phyloP scores from a whole-genome alignment of 2,888 invertebrate genomes.

The Fabriciana adippe region DNA sequence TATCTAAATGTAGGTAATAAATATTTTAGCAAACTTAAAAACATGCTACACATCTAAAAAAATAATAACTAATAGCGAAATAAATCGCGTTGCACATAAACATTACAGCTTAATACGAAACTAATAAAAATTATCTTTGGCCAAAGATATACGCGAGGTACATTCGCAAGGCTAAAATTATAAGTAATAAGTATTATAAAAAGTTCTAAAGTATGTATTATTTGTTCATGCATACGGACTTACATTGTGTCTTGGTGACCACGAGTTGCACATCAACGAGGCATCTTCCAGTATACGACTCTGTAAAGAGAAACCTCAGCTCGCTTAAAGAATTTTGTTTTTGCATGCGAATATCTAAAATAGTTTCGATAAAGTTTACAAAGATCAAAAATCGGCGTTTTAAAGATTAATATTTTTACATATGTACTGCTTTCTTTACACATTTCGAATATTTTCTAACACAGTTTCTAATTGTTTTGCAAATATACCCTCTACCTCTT shows the following conservation, averaged over 20 bases:
- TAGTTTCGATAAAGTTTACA: neutral
- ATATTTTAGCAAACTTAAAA: neutral
- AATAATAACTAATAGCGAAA: slow-evolving; percentile 11
- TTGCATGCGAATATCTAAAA: slow-evolving; percentile 45
- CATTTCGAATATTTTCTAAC: too few species aligned
- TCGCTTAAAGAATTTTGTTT: slow-evolving; percentile 48
- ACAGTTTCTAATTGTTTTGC: too few species aligned
- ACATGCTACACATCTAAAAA: neutral
- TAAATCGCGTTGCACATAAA: slow-evolving; percentile 33
- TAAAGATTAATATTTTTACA: too few species aligned
- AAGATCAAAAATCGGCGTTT: neutral
- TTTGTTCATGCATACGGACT: slow-evolving; percentile 70
- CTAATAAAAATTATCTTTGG: slow-evolving; percentile 57
- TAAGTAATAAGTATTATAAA: neutral
- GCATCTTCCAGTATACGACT: slow-evolving; percentile 95
- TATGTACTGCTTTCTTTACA: too few species aligned
- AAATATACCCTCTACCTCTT: too few species aligned
- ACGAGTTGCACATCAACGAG: slow-evolving; percentile 95
- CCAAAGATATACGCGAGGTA: slow-evolving; percentile 67
- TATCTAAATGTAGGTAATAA: too few species aligned
- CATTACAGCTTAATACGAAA: neutral
- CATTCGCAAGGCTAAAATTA: slow-evolving; percentile 54
- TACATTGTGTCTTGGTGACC: slow-evolving; percentile 95
- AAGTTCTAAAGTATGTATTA: slow-evolving; percentile 2
- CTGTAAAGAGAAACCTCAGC: slow-evolving; percentile 83